phyloP scores from a whole-genome alignment of 2,797 vertebrate species.

The Bradypus variegatus region DNA sequence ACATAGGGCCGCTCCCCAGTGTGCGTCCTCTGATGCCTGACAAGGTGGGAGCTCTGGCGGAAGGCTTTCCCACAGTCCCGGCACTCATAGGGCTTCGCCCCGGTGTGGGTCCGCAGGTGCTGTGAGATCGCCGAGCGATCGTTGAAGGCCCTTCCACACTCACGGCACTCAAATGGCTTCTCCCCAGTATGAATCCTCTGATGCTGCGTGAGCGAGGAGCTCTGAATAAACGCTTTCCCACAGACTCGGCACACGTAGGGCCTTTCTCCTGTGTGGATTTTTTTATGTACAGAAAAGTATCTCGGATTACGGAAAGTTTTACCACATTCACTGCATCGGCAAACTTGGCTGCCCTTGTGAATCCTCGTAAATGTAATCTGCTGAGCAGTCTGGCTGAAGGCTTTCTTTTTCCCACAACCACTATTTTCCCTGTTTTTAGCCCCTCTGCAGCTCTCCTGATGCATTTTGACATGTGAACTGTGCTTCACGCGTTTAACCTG shows the following conservation, averaged over 20 bases:
- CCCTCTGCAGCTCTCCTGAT: neutral
- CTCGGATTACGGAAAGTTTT: constrained; percentile 58
- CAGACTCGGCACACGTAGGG: constrained; percentile 52
- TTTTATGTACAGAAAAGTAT: constrained; percentile 65
- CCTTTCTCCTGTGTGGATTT: constrained; percentile 62
- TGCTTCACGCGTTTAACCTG: neutral
- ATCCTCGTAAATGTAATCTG: constrained; percentile 48
- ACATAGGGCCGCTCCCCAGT: constrained; percentile 60
- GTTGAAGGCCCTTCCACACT: constrained; percentile 61
- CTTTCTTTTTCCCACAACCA: neutral
- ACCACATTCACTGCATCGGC: constrained; percentile 57
- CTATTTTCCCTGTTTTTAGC: neutral
- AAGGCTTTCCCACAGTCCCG: constrained; percentile 57
- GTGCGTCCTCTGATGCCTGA: constrained; percentile 58
- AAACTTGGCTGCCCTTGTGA: constrained; percentile 48
- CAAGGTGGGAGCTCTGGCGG: constrained; percentile 64
- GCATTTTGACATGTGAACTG: neutral
- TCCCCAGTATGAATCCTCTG: constrained; percentile 57
- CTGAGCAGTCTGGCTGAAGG: fast-evolving
- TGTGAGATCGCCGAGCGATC: constrained; percentile 63
- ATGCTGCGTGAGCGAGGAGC: constrained; percentile 63
- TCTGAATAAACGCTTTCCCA: constrained; percentile 60
- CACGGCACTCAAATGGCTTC: constrained; percentile 42
- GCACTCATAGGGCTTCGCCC: constrained; percentile 57
- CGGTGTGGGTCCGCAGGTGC: constrained; percentile 61